Conservation (phyloP, 2,888 invertebrate species). For the Taphrorychus bicolor region DNA sequence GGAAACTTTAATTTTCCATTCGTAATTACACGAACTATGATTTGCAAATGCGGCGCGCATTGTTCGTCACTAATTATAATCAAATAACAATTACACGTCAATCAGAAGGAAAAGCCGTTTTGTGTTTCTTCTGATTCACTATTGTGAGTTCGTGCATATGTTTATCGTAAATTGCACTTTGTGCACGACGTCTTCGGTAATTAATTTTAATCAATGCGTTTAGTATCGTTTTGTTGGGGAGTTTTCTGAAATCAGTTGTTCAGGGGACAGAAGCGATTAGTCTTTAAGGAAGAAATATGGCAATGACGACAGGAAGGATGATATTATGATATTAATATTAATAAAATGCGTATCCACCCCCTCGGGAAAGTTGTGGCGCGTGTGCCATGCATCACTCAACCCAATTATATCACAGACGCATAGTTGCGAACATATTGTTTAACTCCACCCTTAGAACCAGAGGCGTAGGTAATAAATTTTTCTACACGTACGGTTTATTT, state of each 20-base stretch:
- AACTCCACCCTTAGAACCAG: constrained; percentile 54
- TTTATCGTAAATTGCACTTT: constrained; percentile 21
- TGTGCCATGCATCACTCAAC: constrained; percentile 35
- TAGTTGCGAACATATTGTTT: constrained; percentile 62
- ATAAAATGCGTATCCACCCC: constrained; percentile 28
- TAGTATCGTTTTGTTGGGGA: neutral
- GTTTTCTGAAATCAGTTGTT: neutral
- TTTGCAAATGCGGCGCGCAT: constrained; percentile 21
- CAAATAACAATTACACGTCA: constrained; percentile 31
- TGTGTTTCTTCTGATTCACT: constrained; percentile 5
- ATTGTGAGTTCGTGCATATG: constrained; percentile 11
- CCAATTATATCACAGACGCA: constrained; percentile 43
- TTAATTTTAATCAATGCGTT: neutral
- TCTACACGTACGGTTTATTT: too few species aligned
- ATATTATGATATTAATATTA: constrained; percentile 25
- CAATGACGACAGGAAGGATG: constrained; percentile 4
- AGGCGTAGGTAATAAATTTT: constrained; percentile 11
- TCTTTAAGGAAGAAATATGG: neutral
- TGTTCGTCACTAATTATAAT: constrained; percentile 31
- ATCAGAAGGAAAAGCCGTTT: constrained; percentile 22
- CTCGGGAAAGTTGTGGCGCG: constrained; percentile 21
- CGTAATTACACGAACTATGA: constrained; percentile 32
- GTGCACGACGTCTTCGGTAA: neutral
- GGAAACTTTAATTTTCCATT: constrained; percentile 26
- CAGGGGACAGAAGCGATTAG: too few species aligned